Evolutionary conservation across 2,888 invertebrate species (phyloP), one percentile per base, ranked within the genome.

Genomic region (Craniophora ligustri): DNA sequence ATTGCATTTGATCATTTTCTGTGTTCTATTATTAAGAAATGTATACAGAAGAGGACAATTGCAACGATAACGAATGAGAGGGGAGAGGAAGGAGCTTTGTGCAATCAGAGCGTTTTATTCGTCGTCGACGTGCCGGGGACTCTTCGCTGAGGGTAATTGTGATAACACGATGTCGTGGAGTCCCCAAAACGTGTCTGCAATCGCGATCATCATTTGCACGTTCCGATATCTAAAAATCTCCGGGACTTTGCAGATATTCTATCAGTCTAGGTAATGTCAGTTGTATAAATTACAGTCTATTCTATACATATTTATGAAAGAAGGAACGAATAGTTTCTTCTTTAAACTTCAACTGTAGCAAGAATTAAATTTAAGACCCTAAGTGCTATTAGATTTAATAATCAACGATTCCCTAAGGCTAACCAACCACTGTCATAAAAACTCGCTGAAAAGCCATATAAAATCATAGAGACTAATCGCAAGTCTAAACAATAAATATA

Each of bases 71-170:
- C 88, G 86, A 88, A 91, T 91, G 86, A 88, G 85, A 86, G 87
- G 86, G 86, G 84, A 81, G 78, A 78, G 82, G 68, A 77, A 82
- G 85, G 72, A 83, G 85, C 91, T 92, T 92, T 92, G 92, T 89
- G 88, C 92, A 92, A 92, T 92, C 92, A 92, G 85, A 63, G 85
- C 78, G 85, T 86, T 90, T 91, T 86, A 86, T 88, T 84, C 87
- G 72, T 57, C 67, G 74, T 63, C 72, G 82, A 78, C 75, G 73
- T 68, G 75, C 67, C 64, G 72, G 65, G 67, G 70, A 76, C 79
- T 76, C 80, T 80, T 81, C 79, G 77, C 66, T 68, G 77, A 67
- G 69, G 76, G 78, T 84, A 82, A 84, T 82, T 84, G 77, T 79
- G 76, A 82, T 78, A 79, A 79, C 76, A 68, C 73, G 70, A 65